Evolutionary conservation across 2,797 vertebrate species (phyloP).

Genomic region (Triplophysa bombifrons): DNA sequence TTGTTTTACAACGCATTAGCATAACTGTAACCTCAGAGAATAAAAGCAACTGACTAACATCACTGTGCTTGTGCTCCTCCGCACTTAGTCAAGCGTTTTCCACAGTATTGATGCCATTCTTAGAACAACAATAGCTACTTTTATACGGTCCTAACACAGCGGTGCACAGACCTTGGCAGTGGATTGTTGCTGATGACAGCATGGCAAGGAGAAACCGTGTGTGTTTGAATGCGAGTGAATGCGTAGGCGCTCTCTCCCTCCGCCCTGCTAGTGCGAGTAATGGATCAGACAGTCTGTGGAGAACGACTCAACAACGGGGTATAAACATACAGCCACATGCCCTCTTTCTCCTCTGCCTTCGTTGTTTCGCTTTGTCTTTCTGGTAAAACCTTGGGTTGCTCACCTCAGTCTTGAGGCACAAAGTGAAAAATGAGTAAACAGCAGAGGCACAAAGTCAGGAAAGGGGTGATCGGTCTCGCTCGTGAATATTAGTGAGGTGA

Average conservation of each 20-base stretch:
- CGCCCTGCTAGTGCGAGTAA: slow-evolving; percentile 51
- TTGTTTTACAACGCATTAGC: slow-evolving; percentile 31
- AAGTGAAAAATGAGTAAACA: slow-evolving; percentile 39
- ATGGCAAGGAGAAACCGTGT: slow-evolving; percentile 24
- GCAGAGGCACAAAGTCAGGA: not conserved
- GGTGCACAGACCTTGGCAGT: slow-evolving; percentile 31
- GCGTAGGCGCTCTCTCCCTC: slow-evolving; percentile 11
- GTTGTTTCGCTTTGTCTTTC: not conserved
- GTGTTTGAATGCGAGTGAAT: slow-evolving; percentile 14
- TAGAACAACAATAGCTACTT: slow-evolving; percentile 16
- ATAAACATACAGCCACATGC: slow-evolving; percentile 36
- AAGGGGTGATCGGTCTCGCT: not conserved
- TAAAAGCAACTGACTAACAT: slow-evolving; percentile 18
- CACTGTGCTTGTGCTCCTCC: not conserved
- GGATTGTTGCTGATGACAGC: slow-evolving; percentile 46
- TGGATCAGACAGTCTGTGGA: slow-evolving; percentile 54
- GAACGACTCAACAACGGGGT: slow-evolving; percentile 39
- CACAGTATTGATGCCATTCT: slow-evolving; percentile 21
- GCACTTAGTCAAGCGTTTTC: slow-evolving; percentile 12
- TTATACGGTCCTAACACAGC: slow-evolving; percentile 38
- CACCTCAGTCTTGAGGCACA: slow-evolving; percentile 39
- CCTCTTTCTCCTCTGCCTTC: not conserved
- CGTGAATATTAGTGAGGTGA: slow-evolving; percentile 2
- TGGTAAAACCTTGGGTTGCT: not conserved
- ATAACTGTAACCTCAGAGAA: slow-evolving; percentile 25